Conservation (phyloP, 2,888 invertebrate species). For the Phanerotoma sp. region DNA sequence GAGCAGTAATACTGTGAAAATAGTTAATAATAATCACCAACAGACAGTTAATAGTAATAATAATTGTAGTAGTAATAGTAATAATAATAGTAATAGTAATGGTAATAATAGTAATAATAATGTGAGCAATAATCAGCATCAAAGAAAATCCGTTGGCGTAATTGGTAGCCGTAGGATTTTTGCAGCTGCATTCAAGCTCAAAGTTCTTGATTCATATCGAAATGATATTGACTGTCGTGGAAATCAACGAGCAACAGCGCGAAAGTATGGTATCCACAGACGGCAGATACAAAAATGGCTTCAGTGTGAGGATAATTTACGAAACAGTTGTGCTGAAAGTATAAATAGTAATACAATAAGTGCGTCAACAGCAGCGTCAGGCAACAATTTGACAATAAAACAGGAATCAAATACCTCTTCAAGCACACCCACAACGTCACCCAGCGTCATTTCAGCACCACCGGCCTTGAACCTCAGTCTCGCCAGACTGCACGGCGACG, state of each 20-base stretch:
- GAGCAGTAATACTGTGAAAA: conserved; percentile 54
- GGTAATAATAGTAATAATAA: too few species aligned
- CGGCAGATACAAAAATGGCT: conserved; percentile 92
- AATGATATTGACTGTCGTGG: conserved; percentile 85
- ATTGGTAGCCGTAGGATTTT: conserved; percentile 86
- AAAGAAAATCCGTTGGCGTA: conserved; percentile 48
- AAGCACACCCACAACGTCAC: too few species aligned
- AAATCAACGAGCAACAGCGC: conserved; percentile 85
- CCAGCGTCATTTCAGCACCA: conserved; percentile 59
- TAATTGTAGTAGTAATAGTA: too few species aligned
- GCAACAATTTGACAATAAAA: conserved; percentile 24
- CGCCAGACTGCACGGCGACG: conserved; percentile 59
- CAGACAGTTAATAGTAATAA: conserved; percentile 38
- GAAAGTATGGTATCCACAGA: conserved; percentile 87
- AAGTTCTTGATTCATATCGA: conserved; percentile 85
- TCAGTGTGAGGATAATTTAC: conserved; percentile 78
- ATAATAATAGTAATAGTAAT: conserved; percentile 52
- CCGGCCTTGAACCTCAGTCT: conserved; percentile 59
- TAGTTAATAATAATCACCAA: conserved; percentile 47
- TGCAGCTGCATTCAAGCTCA: conserved; percentile 85
- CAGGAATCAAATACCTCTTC: background rate
- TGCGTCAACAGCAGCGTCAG: conserved; percentile 14
- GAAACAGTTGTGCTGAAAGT: conserved; percentile 68
- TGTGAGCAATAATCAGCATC: conserved; percentile 9
- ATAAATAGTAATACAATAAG: conserved; percentile 17